Base-by-base conservation (phyloP, 1,140 invertebrate genomes). In the Charaxes varanes region DNA sequence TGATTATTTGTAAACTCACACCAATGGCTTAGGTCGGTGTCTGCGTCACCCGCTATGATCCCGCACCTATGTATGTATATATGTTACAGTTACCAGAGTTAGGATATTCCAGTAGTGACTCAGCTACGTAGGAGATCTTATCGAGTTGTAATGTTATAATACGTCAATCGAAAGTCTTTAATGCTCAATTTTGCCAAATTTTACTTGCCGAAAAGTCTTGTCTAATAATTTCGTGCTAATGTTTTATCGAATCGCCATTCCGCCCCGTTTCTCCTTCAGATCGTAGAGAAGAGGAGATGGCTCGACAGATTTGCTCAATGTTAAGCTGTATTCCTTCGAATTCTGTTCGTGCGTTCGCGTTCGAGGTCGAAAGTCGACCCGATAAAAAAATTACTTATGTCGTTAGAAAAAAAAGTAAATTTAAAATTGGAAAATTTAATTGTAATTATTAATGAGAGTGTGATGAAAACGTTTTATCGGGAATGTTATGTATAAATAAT, bases 121-220 rank as follows among this genome's bases (percentile, higher is more conserved):
- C 69, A 58, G 62, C 67, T 74, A 61, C 72, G 45, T 64, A 70
- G 67, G 67, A 49, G 65, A 51, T 62, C 56, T 63, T 68, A 66
- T 59, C 58, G 44, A 53, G 27, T 54, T 61, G 51, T 72, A 62
- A 62, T 61, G 48, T 55, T 62, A 60, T 64, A 64, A 53, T 61
- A 78, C 66, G 73, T 71, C 76, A 78, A 80, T 71, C 50, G 60
- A 74, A 77, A 60, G 65, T 73, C 63, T 77, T 51, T 63, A 70
- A 83, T 83, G 79, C 79, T 83, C 79, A 83, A 83, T 79, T 76
- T 80, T 83, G 79, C 79, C 79, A 83, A 83, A 83, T 80, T 78
- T 71, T 69, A 79, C 76, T 80, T 83, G 79, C 79, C 79, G 73
- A 71, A 70, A n/a, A 44, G 62, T 79, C 69, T 79, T 79, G 67